Percentiles rank a stretch among this genome's conserved stretches.
These are phyloP conservation scores for Etheostoma nigrum DNA, from an alignment of 2,797 vertebrate genomes.

Conservation along the genomic window DNA sequence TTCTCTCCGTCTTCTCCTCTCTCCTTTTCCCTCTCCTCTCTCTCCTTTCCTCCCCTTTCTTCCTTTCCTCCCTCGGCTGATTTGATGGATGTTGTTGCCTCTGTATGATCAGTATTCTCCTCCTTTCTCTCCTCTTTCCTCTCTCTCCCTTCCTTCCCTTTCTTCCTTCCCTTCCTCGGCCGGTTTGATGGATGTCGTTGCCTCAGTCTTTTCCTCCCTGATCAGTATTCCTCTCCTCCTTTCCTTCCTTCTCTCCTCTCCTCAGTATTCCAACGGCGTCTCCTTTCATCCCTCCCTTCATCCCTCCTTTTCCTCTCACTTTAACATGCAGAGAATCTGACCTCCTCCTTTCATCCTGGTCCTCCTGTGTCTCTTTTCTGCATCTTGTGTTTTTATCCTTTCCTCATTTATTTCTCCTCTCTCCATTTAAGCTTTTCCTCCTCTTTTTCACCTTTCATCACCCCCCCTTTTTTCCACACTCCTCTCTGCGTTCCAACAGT, in stretches of 20 bases:
- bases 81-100: too few relatives aligned
- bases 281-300: constrained; percentile 29
- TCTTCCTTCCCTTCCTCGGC: constrained; percentile 57
- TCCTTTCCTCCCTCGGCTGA: neutral
- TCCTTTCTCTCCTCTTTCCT: too few relatives aligned
- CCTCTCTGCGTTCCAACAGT: neutral
- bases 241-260: neutral
- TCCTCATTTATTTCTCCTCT: constrained; percentile 6
- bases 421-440: neutral
- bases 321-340: constrained; percentile 38
- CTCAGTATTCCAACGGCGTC: constrained; percentile 61
- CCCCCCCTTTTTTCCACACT: constrained; percentile 1
- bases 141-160: fast-evolving
- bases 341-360: constrained; percentile 47
- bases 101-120: too few relatives aligned
- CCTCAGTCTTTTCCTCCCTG: constrained; percentile 49
- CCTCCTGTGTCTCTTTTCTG: neutral
- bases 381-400: too few relatives aligned
- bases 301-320: constrained; percentile 9
- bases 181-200: constrained; percentile 54
- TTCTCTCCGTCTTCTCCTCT: too few relatives aligned
- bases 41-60: too few relatives aligned
- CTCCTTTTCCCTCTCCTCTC: too few relatives aligned
- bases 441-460: constrained; percentile 2
- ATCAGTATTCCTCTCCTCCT: constrained; percentile 59